Percentiles rank a stretch among this genome's conserved stretches.
These are phyloP conservation scores for Drosophila paranaensis DNA, from an alignment of 2,888 invertebrate species.

Conservation along the genomic window DNA sequence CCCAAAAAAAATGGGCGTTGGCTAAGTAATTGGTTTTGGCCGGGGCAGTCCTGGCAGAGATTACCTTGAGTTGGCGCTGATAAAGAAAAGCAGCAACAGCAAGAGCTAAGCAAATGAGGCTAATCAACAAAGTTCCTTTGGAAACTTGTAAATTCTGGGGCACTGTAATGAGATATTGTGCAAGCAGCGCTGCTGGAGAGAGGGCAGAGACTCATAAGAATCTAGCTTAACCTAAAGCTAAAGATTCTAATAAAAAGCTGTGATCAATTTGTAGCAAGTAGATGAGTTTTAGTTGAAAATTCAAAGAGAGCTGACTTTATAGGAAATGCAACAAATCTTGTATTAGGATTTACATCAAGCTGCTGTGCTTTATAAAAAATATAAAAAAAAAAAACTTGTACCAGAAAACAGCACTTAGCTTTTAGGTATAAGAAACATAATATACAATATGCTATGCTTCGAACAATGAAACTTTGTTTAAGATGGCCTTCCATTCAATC, in stretches of 20 bases:
- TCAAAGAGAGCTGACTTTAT: too few relatives aligned
- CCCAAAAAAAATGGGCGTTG: conserved; percentile 46
- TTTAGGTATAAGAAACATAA: background rate
- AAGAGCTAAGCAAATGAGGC: conserved; percentile 19
- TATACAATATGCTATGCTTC: background rate
- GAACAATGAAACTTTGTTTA: background rate
- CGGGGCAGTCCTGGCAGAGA: conserved; percentile 29
- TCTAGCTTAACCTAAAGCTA: background rate
- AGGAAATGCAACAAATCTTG: too few relatives aligned
- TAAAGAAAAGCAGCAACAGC: conserved; percentile 14
- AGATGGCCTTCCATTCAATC: background rate
- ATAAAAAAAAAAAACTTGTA: background rate
- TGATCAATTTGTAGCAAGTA: background rate
- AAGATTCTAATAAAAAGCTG: background rate
- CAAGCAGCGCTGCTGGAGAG: background rate
- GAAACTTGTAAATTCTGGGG: conserved; percentile 12
- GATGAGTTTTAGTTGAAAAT: background rate
- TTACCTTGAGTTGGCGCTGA: conserved; percentile 44
- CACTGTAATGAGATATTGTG: conserved; percentile 3
- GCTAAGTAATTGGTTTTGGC: conserved; percentile 68
- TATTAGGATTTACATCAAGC: too few relatives aligned
- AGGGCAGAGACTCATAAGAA: background rate
- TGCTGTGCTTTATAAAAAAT: too few relatives aligned
- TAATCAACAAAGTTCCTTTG: conserved; percentile 21
- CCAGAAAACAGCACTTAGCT: conserved; percentile 3